phyloP scores from a whole-genome alignment of 2,888 invertebrate genomes.

The Apomyelois bistriatella region DNA sequence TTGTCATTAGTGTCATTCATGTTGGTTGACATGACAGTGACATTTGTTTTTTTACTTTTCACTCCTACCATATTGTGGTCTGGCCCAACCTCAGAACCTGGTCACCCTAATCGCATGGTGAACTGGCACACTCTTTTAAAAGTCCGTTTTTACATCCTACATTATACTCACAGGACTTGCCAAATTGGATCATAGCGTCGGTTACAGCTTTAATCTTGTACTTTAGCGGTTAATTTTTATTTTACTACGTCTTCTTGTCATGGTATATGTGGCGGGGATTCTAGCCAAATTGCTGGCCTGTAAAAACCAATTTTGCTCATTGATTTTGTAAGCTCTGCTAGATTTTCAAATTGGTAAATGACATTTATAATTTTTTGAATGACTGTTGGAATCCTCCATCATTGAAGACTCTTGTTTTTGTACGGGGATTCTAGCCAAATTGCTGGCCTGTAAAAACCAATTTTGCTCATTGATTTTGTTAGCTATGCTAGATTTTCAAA shows the following conservation, averaged over 20 bases:
- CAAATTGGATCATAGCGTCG: constrained; percentile 35
- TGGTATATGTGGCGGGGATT: not conserved
- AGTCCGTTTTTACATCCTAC: constrained; percentile 28
- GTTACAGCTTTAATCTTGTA: constrained; percentile 27
- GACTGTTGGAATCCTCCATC: too few species aligned
- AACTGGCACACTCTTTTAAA: constrained; percentile 27
- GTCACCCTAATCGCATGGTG: constrained; percentile 15
- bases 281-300: constrained; percentile 6
- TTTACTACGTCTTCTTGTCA: constrained; percentile 16
- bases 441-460: constrained; percentile 4
- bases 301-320: not conserved
- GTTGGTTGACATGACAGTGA: too few species aligned
- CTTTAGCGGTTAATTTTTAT: constrained; percentile 27
- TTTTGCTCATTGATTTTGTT: constrained; percentile 1
- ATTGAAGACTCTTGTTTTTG: too few species aligned
- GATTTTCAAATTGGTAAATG: too few species aligned
- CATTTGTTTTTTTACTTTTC: too few species aligned
- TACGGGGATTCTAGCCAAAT: not conserved
- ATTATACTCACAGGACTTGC: constrained; percentile 33
- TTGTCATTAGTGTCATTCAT: too few species aligned
- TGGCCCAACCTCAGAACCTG: not conserved
- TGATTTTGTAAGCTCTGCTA: not conserved
- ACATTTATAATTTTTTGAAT: too few species aligned
- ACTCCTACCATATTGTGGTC: too few species aligned
- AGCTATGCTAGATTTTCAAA: too few species aligned